phyloP scores from a whole-genome alignment of 2,888 invertebrate species.

The Artemia sp. region DNA sequence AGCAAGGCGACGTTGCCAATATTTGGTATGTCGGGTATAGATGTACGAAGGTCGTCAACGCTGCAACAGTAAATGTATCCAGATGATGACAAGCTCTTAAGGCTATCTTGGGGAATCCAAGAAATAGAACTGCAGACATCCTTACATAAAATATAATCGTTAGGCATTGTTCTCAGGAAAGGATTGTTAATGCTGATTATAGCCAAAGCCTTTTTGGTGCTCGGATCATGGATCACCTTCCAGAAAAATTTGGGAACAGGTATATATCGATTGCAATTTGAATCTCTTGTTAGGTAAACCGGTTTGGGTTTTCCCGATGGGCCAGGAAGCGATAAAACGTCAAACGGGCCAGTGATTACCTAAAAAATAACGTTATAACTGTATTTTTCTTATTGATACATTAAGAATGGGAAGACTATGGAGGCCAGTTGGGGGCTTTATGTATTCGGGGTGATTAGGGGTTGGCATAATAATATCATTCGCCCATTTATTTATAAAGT shows the following conservation, averaged over 20 bases:
- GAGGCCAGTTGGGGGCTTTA: no score
- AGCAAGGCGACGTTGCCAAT: background rate
- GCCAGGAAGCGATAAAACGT: slow-evolving; percentile 40
- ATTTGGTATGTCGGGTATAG: slow-evolving; percentile 3
- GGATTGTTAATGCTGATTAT: slow-evolving; percentile 48
- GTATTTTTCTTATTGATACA: no score
- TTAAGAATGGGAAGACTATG: no score
- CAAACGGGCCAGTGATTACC: slow-evolving; percentile 42
- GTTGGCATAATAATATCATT: no score
- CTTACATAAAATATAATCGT: slow-evolving; percentile 35
- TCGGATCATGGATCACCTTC: slow-evolving; percentile 42
- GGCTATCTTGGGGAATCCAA: slow-evolving; percentile 35
- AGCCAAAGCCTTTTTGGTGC: slow-evolving; percentile 38
- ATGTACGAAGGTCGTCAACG: background rate
- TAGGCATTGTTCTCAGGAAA: background rate
- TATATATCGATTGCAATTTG: slow-evolving; percentile 34
- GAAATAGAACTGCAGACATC: slow-evolving; percentile 33
- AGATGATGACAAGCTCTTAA: background rate
- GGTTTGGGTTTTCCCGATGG: slow-evolving; percentile 28
- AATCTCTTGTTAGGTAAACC: slow-evolving; percentile 35
- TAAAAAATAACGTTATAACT: slow-evolving; percentile 26
- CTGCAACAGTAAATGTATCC: slow-evolving; percentile 13
- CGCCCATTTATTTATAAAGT: no score
- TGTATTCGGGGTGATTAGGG: no score
- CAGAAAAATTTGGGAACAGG: slow-evolving; percentile 42